Conservation (phyloP, 1,140 invertebrate genomes). For the Dreissena rostriformis region DNA sequence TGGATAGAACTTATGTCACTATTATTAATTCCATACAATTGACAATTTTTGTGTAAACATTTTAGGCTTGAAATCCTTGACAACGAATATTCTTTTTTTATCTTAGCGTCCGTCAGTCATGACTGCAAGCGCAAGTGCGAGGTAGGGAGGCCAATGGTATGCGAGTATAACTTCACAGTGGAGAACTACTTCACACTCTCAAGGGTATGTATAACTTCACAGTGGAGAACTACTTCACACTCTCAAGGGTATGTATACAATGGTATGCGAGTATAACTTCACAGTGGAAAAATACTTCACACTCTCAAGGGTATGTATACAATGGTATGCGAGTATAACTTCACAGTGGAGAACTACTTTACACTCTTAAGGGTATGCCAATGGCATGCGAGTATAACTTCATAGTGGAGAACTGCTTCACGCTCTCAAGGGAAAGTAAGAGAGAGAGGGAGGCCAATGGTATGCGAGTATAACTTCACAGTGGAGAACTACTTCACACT, state of each 20-base stretch:
- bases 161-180: conserved; percentile 86
- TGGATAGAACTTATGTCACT: no score
- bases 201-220: conserved; percentile 89
- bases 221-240: conserved; percentile 87
- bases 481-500: conserved; percentile 91
- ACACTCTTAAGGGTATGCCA: conserved; percentile 87
- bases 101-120: conserved; percentile 45
- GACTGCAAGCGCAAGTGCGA: conserved; percentile 90
- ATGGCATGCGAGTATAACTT: conserved; percentile 88
- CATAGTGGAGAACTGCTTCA: conserved; percentile 87
- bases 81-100: neutral
- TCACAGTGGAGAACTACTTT: conserved; percentile 88
- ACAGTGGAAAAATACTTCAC: conserved; percentile 87
- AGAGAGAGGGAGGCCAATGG: conserved; percentile 85
- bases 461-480: conserved; percentile 87
- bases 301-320: conserved; percentile 90
- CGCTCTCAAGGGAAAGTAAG: conserved; percentile 90
- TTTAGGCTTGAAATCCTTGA: no score
- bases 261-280: conserved; percentile 87
- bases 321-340: conserved; percentile 87
- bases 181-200: conserved; percentile 90
- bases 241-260: conserved; percentile 89
- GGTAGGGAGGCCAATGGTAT: conserved; percentile 86
- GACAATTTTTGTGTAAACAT: no score
- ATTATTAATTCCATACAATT: no score